Conservation (phyloP, 1,140 invertebrate genomes). For the Leptopilina boulardi region DNA sequence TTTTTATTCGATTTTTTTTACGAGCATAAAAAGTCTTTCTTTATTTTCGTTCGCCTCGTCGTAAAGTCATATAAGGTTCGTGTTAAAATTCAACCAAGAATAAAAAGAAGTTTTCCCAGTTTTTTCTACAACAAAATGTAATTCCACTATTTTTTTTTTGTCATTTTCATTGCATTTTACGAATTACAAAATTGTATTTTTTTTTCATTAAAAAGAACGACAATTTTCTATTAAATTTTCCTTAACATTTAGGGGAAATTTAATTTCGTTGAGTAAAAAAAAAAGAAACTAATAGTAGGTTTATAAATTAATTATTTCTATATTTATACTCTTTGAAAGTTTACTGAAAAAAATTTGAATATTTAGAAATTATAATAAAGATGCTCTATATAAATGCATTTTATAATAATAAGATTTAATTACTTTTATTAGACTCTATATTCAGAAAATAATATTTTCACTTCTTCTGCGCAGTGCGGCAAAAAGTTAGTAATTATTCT, state of each 20-base stretch:
- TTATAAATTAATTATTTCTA: too few relatives aligned
- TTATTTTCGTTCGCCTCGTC: not conserved
- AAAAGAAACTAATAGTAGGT: too few relatives aligned
- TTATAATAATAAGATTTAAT: not conserved
- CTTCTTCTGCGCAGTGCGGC: conserved; percentile 6
- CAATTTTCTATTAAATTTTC: too few relatives aligned
- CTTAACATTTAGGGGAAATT: too few relatives aligned
- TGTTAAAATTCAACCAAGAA: not conserved
- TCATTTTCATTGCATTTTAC: not conserved
- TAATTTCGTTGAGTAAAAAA: too few relatives aligned
- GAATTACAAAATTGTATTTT: not conserved
- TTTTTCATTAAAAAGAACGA: not conserved
- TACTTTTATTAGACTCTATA: not conserved
- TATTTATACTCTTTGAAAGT: too few relatives aligned
- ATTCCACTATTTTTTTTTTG: not conserved
- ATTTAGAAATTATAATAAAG: not conserved
- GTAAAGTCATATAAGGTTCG: not conserved
- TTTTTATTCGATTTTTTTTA: too few relatives aligned
- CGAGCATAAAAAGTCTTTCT: not conserved
- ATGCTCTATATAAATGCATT: not conserved
- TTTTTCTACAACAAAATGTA: not conserved
- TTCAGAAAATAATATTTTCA: not conserved
- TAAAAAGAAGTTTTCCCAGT: not conserved
- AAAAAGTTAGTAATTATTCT: conserved; percentile 12
- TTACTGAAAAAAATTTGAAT: not conserved